Evolutionary conservation across 2,113 vertebrate species (phyloP).

Genomic region (Pluvianellus socialis): DNA sequence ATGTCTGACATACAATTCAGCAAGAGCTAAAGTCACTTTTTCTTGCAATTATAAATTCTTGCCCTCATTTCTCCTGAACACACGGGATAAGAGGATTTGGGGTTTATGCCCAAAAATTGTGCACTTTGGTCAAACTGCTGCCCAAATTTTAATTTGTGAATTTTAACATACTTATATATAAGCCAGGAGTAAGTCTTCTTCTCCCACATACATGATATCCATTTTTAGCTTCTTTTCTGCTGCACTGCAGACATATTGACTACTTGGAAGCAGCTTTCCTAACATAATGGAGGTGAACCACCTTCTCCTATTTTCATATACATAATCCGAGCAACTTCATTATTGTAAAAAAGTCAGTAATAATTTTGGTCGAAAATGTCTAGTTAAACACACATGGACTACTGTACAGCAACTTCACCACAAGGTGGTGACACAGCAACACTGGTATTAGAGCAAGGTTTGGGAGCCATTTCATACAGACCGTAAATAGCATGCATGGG

Average conservation of each 20-base stretch:
- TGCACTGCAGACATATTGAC: not conserved
- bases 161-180: not conserved
- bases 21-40: not conserved
- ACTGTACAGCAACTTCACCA: not conserved
- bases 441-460: accelerated
- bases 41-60: not conserved
- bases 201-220: not conserved
- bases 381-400: not conserved
- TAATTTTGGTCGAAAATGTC: not conserved
- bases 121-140: not conserved
- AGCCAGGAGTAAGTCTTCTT: not conserved
- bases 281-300: not conserved
- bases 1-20: not conserved
- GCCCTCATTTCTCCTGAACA: not conserved
- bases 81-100: not conserved
- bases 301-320: not conserved
- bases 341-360: not conserved
- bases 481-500: not conserved
- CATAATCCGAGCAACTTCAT: not conserved
- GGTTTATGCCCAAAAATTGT: not conserved
- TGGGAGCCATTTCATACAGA: not conserved
- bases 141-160: not conserved
- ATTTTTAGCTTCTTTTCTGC: not conserved
- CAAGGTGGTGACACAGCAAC: not conserved
- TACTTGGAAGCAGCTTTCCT: not conserved